Conservation (phyloP, 2,797 vertebrate species). For the Ctenopoma multispine region DNA sequence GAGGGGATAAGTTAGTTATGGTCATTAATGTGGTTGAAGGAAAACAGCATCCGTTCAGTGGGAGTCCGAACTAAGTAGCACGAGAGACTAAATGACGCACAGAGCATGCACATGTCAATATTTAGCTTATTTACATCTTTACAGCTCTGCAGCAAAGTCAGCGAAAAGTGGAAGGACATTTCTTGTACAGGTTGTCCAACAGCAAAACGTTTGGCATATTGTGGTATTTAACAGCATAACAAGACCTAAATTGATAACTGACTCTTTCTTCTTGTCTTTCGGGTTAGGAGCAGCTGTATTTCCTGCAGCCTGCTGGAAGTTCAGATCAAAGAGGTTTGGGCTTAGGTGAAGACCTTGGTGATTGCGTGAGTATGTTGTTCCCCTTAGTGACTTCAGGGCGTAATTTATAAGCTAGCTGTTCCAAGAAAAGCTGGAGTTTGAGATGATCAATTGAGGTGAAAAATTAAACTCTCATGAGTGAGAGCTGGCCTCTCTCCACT, state of each 20-base stretch:
- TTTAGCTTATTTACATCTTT: slow-evolving; percentile 27
- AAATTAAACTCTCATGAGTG: slow-evolving; percentile 65
- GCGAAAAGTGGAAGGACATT: slow-evolving; percentile 6
- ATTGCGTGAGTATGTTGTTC: slow-evolving; percentile 12
- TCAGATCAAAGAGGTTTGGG: slow-evolving; percentile 7
- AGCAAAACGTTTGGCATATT: not conserved
- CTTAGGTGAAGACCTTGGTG: slow-evolving; percentile 17
- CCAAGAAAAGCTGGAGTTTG: slow-evolving; percentile 56
- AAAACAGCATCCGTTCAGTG: slow-evolving; percentile 52
- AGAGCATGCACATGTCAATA: not conserved
- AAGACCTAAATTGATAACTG: not conserved
- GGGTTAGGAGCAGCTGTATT: not conserved
- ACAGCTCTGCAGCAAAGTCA: slow-evolving; percentile 7
- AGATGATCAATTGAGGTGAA: slow-evolving; percentile 62
- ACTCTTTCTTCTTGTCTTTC: not conserved
- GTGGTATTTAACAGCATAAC: not conserved
- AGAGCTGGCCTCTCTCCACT: slow-evolving; percentile 22
- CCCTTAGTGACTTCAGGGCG: slow-evolving; percentile 41
- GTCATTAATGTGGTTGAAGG: slow-evolving; percentile 69
- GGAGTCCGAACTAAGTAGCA: slow-evolving; percentile 25
- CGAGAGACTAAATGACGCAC: slow-evolving; percentile 36
- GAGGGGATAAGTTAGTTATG: slow-evolving; percentile 73
- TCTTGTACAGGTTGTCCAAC: not conserved
- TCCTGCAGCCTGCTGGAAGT: not conserved
- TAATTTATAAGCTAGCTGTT: slow-evolving; percentile 53